phyloP scores from a whole-genome alignment of 2,113 vertebrate genomes.

The Cavia porcellus region DNA sequence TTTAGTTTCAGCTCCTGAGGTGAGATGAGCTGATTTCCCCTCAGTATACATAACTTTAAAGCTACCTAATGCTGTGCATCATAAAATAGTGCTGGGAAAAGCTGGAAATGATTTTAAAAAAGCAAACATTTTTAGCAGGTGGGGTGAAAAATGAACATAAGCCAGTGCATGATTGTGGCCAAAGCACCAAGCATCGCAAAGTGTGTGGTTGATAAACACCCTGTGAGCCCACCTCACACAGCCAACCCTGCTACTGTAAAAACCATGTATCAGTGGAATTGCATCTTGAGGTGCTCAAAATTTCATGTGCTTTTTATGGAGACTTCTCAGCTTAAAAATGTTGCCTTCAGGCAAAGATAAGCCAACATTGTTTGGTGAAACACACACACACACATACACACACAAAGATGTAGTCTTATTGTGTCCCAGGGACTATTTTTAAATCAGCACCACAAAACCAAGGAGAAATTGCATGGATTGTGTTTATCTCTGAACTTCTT shows the following conservation, averaged over 20 bases:
- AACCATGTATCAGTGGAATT: conserved; percentile 63
- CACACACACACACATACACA: too few relatives aligned
- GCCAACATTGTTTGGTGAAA: background rate
- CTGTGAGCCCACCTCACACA: background rate
- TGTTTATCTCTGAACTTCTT: background rate
- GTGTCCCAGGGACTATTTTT: background rate
- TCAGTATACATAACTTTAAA: background rate
- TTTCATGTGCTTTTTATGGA: background rate
- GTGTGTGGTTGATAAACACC: conserved; percentile 17
- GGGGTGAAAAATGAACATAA: background rate
- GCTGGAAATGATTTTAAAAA: background rate
- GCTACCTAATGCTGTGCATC: conserved; percentile 27
- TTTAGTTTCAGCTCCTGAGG: background rate
- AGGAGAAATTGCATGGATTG: background rate
- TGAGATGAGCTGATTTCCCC: conserved; percentile 2
- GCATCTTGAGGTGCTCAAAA: conserved; percentile 46
- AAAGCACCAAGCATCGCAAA: conserved; percentile 28
- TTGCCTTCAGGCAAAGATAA: background rate
- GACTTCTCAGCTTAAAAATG: conserved; percentile 34
- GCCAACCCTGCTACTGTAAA: conserved; percentile 63
- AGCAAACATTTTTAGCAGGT: background rate
- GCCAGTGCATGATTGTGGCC: background rate
- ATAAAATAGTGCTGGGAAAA: conserved; percentile 44
- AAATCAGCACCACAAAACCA: background rate
- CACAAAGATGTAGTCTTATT: background rate